Evolutionary conservation across 2,113 vertebrate genomes (phyloP).

Genomic region (Petrocephalus zakoni): DNA sequence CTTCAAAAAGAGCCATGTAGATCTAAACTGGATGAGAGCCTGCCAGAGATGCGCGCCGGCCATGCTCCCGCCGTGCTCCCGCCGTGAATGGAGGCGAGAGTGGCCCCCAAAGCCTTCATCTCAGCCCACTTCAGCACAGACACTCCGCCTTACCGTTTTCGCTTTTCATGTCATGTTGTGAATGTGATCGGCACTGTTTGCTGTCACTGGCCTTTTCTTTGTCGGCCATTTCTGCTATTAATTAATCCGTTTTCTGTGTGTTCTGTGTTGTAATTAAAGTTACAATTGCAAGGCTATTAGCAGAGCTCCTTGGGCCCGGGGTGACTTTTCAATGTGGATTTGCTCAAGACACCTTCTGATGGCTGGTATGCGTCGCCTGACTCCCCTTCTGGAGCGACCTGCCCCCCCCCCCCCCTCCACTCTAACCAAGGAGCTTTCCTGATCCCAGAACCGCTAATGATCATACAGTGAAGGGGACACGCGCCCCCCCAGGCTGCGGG

Average conservation of each 20-base stretch:
- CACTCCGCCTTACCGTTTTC: neutral
- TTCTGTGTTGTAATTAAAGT: neutral
- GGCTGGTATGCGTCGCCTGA: neutral
- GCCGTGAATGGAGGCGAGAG: neutral
- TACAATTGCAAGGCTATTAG: neutral
- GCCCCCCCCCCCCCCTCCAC: conserved; percentile 40
- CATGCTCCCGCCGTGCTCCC: no score
- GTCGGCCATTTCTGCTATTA: neutral
- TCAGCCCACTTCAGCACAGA: neutral
- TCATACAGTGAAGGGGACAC: conserved; percentile 58
- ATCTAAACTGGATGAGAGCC: neutral
- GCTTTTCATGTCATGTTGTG: neutral
- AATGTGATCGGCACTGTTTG: neutral
- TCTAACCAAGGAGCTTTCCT: conserved; percentile 64
- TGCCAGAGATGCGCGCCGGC: neutral
- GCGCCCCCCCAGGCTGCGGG: conserved; percentile 64
- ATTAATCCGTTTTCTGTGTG: neutral
- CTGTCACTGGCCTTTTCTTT: neutral
- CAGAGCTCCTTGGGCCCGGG: neutral
- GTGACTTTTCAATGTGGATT: neutral
- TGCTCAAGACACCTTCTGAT: neutral
- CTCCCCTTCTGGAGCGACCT: conserved; percentile 37
- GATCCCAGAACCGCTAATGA: conserved; percentile 61
- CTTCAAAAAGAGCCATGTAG: neutral
- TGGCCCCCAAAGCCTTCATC: neutral